Evolutionary conservation across 2,888 invertebrate species (phyloP).

Genomic region (Heliconius aoede): DNA sequence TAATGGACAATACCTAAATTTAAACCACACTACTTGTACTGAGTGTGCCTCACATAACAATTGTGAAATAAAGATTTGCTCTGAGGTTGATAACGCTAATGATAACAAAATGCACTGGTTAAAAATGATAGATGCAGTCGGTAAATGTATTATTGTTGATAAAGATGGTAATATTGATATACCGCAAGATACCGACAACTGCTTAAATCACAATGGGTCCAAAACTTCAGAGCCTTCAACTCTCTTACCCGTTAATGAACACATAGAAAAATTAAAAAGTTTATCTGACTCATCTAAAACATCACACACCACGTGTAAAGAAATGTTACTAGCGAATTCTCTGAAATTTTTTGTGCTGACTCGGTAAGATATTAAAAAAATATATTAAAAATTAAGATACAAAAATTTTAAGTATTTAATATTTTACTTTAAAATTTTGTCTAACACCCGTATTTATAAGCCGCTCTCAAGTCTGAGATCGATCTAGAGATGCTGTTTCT

Average conservation of each 20-base stretch:
- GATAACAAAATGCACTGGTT: conserved; percentile 64
- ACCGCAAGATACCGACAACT: conserved; percentile 56
- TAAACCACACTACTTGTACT: conserved; percentile 65
- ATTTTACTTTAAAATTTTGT: neutral
- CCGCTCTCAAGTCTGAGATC: too few species aligned
- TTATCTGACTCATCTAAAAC: conserved; percentile 57
- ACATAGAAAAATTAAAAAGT: conserved; percentile 50
- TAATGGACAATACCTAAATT: conserved; percentile 63
- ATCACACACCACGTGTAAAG: conserved; percentile 64
- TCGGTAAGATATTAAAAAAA: conserved; percentile 58
- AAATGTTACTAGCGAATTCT: conserved; percentile 63
- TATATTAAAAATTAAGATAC: neutral
- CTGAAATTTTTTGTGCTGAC: conserved; percentile 67
- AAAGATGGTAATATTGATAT: conserved; percentile 67
- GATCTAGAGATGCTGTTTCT: too few species aligned
- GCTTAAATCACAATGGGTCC: conserved; percentile 49
- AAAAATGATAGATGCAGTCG: conserved; percentile 71
- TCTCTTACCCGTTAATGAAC: conserved; percentile 46
- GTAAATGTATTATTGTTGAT: conserved; percentile 64
- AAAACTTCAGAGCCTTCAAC: conserved; percentile 42
- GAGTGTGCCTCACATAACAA: conserved; percentile 64
- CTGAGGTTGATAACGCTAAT: conserved; percentile 52
- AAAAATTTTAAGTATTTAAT: neutral
- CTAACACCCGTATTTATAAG: too few species aligned
- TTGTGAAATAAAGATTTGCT: conserved; percentile 63